phyloP scores from a whole-genome alignment of 2,888 invertebrate genomes.

The Apodemia zela region DNA sequence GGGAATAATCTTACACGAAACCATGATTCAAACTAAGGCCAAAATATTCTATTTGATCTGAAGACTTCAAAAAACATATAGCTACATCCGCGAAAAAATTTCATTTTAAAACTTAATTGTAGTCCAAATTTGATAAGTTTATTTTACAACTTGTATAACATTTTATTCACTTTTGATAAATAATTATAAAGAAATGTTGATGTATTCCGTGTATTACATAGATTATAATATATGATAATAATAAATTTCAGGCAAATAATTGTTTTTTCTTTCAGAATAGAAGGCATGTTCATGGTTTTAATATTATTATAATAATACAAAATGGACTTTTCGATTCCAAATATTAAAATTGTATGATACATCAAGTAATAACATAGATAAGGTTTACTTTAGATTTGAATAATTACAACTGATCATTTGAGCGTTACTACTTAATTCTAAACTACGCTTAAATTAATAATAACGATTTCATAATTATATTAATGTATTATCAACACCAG shows the following conservation, averaged over 20 bases:
- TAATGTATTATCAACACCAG: conserved; percentile 13
- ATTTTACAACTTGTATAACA: not conserved
- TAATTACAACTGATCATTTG: conserved; percentile 47
- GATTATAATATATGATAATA: conserved; percentile 45
- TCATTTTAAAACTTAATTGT: not conserved
- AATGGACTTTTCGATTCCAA: conserved; percentile 3
- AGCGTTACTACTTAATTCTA: conserved; percentile 51
- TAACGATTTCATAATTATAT: conserved; percentile 13
- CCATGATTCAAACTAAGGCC: not conserved
- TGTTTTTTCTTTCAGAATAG: conserved; percentile 44
- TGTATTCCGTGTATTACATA: conserved; percentile 42
- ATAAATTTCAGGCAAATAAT: conserved; percentile 45
- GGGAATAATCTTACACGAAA: not conserved
- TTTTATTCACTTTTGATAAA: not conserved
- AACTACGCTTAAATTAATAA: conserved; percentile 47
- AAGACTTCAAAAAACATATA: not conserved
- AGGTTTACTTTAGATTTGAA: conserved; percentile 2
- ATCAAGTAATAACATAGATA: conserved; percentile 18
- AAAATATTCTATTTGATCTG: too few relatives aligned
- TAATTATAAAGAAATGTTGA: not conserved
- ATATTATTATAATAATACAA: conserved; percentile 15
- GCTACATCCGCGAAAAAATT: not conserved
- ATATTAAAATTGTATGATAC: conserved; percentile 14
- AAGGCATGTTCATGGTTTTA: conserved; percentile 70
- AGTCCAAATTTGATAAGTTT: not conserved